Base-by-base conservation (phyloP, 2,888 invertebrate species). In the Miltochrista miniata region DNA sequence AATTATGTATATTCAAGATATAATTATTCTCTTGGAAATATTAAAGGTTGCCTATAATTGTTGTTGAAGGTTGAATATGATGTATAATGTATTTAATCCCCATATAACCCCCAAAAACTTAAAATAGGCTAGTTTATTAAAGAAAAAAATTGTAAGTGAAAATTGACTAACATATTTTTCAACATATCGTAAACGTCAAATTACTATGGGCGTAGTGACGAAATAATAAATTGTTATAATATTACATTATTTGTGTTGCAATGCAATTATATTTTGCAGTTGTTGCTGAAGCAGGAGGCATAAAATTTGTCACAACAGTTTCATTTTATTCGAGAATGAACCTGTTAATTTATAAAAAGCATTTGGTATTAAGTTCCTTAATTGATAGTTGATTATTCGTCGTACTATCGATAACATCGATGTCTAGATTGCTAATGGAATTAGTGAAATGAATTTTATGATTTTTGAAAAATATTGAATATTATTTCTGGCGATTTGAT, bases 51-150 rank as follows among this genome's bases (percentile, higher is more conserved):
- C 84, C 79, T 74, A 81, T 15, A 61, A 79, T 76, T 77, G 84
- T 88, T 90, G 87, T 90, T 89, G 73, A 88, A 65, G 79, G 79
- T 89, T 89, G 76, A 79, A 74, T 80, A 75, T 79, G 76, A 69
- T 72, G 70, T 81, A 78, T 79, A 83, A 80, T 85, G 77, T 87
- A 87, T 89, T 79, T 88, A 87, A 81, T 81, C 85, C 78, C 65
- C 68, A 74, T 77, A 66, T 81, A 82, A 79, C 79, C 81, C 81
- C 74, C 74, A 70, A 65, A 73, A 74, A 70, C 72, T 71, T 67
- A 55, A 53, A 15, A 69, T 86, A 85, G 76, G 74, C 57, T 85
- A 83, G 77, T 63, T 62, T 66, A 57, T 51, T 18, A 18, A 70
- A 61, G 70, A 61, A 39, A 47, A 61, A 54, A 18, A 54, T 66